phyloP scores from a whole-genome alignment of 2,888 invertebrate genomes.

The Saturnia japonica region DNA sequence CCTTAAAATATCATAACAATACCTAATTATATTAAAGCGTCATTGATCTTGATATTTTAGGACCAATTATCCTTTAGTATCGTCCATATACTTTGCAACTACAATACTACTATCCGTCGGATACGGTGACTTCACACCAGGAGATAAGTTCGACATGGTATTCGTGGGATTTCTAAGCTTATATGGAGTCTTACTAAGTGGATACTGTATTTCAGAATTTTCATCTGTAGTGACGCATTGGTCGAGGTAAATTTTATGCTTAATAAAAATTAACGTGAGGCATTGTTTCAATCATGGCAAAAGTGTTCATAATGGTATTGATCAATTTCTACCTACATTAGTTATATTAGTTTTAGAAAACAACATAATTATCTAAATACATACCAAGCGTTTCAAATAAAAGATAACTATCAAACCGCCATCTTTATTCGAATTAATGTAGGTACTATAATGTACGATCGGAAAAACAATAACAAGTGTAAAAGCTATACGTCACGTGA shows the following conservation, averaged over 20 bases:
- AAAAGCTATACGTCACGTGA: no score
- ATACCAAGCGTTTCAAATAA: no score
- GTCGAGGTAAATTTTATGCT: constrained; percentile 54
- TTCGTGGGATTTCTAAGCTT: constrained; percentile 71
- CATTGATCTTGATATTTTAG: constrained; percentile 41
- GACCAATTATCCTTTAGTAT: constrained; percentile 58
- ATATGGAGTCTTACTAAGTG: constrained; percentile 72
- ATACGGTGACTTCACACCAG: constrained; percentile 73
- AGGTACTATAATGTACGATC: no score
- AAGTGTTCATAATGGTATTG: neutral
- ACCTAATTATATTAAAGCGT: neutral
- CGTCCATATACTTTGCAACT: constrained; percentile 74
- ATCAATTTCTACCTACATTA: neutral
- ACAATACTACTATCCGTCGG: constrained; percentile 69
- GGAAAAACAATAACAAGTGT: no score
- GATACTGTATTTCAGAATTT: constrained; percentile 78
- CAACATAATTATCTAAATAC: no score
- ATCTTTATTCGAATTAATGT: no score
- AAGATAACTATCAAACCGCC: no score
- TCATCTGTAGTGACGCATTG: constrained; percentile 75
- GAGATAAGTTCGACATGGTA: constrained; percentile 71
- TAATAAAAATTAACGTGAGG: neutral
- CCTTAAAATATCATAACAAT: neutral
- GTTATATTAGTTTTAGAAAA: no score
- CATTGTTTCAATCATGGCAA: neutral